These are phyloP conservation scores for Ormyrus thymus DNA, from an alignment of 2,888 invertebrate genomes.

Conservation along the genomic window DNA sequence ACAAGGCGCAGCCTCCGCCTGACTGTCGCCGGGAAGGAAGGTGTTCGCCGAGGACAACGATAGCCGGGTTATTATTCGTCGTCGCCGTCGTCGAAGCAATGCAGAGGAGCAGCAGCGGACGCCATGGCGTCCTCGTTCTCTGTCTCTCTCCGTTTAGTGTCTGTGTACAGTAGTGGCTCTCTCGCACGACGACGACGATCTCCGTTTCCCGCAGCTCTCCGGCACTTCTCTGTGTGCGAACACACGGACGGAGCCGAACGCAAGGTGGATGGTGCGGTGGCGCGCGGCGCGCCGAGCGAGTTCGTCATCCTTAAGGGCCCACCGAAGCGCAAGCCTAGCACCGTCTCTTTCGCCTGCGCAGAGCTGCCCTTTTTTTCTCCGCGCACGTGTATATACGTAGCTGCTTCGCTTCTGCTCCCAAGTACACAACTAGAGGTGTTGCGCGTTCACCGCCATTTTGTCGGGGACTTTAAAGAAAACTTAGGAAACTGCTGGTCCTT, in stretches of 20 bases:
- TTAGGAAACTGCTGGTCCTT: no score
- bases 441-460: no score
- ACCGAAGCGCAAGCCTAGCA: not conserved
- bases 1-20: conserved; percentile 11
- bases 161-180: conserved; percentile 6
- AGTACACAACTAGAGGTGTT: no score
- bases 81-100: conserved; percentile 45
- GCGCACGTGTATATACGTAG: not conserved
- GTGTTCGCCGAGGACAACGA: no score
- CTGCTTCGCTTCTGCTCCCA: no score
- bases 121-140: conserved; percentile 72
- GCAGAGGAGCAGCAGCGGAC: conserved; percentile 61
- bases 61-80: no score
- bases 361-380: no score
- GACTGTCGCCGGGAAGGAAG: conserved; percentile 15
- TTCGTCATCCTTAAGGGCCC: conserved; percentile 50
- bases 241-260: not conserved
- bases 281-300: conserved; percentile 5
- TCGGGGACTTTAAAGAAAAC: no score
- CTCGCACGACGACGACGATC: conserved; percentile 14
- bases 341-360: no score
- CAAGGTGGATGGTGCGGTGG: not conserved
- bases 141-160: not conserved
- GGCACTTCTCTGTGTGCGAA: not conserved
- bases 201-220: not conserved